Evolutionary conservation across 2,888 invertebrate species (phyloP), one percentile per base, ranked within the genome.

Genomic region (Smittia sp.): DNA sequence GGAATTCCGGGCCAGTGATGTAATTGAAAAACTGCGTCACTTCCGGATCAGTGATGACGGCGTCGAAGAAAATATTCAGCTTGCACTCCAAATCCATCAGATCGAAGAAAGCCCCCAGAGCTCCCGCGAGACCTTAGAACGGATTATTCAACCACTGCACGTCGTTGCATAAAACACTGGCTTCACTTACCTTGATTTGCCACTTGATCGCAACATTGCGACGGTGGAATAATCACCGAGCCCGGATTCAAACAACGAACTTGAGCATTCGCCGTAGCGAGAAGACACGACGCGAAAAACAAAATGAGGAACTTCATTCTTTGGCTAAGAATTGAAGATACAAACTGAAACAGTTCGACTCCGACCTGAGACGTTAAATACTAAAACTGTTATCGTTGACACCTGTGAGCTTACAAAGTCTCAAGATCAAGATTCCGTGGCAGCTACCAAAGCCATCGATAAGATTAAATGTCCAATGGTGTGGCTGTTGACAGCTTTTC

Each of bases 1-100:
- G 6, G 54, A 75, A 76, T 7, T 75, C 75, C 0, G 73, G 70
- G 4, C 75, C 74, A 41, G 70, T 27, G 4, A 75, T 6, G 67
- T 74, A 76, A 27, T 58, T 75, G 65, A 75, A 74, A 15, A 74
- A 75, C 7, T 66, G 63, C 63, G 74, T 74, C 1, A 75, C 74
- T 74, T 76, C 75, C n/a, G 58, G n/a, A 72, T 75, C 75, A 2
- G 25, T 27, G 9, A 70, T 73, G 4, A 76, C 22, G 24, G 75
- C 74, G 18, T 54, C 58, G 27, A 74, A 63, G 32, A 74, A 74
- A 18, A 76, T 73, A n/a, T 62, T 54, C 9, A 75, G 18, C 13
- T 75, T 25, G 22, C 75, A 27, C n/a, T 75, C 75, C 15, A 75
- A 3, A 32, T 75, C 75, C 1, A 76, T 22, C 9, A 75, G 1